A percentile compares a stretch with the other conserved stretches of the same genome.
Conservation (phyloP, 2,113 vertebrate genomes). For the Cyprinus carpio region DNA sequence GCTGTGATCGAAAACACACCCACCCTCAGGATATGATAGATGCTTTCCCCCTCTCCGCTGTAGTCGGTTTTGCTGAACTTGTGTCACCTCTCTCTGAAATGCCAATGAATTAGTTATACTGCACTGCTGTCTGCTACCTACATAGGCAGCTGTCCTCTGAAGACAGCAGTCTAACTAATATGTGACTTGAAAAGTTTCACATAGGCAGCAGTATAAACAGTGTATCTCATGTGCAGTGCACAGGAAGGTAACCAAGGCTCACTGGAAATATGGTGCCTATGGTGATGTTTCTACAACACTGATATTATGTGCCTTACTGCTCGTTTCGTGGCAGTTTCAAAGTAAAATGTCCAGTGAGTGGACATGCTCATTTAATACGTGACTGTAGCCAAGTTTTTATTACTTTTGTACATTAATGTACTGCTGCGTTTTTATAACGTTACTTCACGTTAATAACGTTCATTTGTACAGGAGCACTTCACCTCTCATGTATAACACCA, state of each 20-base stretch:
- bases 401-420: no score
- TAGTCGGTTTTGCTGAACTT: slow-evolving; percentile 14
- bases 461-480: no score
- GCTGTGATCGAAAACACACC: slow-evolving; percentile 26
- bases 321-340: no score
- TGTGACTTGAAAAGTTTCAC: background rate
- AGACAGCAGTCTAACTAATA: background rate
- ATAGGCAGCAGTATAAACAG: background rate
- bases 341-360: no score
- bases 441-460: no score
- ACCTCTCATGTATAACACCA: no score
- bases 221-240: background rate
- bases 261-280: background rate
- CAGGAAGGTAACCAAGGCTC: background rate
- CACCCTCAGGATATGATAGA: slow-evolving; percentile 13
- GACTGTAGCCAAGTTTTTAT: no score
- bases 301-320: background rate
- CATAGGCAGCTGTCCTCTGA: background rate
- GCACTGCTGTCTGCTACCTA: background rate
- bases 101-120: slow-evolving; percentile 4
- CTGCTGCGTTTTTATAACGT: no score
- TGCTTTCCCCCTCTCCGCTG: background rate
- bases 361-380: no score
- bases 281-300: background rate
- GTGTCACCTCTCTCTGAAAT: background rate